A percentile compares a stretch with the other conserved stretches of the same genome.
Evolutionary conservation across 2,797 vertebrate species (phyloP).

Genomic region (Oryzias sinensis): DNA sequence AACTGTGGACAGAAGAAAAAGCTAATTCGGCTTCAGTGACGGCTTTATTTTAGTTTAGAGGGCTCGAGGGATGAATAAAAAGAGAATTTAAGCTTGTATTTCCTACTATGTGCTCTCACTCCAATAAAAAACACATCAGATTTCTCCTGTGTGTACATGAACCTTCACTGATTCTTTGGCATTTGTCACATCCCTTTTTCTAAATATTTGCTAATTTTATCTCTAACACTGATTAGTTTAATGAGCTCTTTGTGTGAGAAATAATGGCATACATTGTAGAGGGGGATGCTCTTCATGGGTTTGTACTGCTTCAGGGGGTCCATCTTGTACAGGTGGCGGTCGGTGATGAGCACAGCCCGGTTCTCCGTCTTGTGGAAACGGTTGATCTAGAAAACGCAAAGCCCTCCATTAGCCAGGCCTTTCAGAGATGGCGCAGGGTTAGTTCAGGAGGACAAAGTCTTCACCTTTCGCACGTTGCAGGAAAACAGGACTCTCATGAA

Average conservation of each 20-base stretch:
- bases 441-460: not conserved
- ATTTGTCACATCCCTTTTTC: too few species aligned
- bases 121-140: too few species aligned
- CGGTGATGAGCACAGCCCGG: conserved; percentile 92
- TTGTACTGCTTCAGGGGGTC: conserved; percentile 94
- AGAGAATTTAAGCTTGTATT: too few species aligned
- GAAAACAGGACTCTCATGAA: conserved; percentile 97
- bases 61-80: too few species aligned
- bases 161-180: too few species aligned
- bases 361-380: conserved; percentile 93
- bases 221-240: not conserved
- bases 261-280: conserved; percentile 87
- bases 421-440: not conserved
- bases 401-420: conserved; percentile 42
- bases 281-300: conserved; percentile 95
- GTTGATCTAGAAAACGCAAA: conserved; percentile 86
- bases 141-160: too few species aligned
- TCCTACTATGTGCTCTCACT: too few species aligned
- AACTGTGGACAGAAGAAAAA: not conserved
- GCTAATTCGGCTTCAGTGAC: not conserved
- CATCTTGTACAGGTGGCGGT: conserved; percentile 98
- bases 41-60: not conserved
- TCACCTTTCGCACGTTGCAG: conserved; percentile 94
- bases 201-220: too few species aligned
- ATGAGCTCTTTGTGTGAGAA: not conserved